A percentile compares a stretch with the other conserved stretches of the same genome.
These are phyloP conservation scores for Hypercompe scribonia DNA, from an alignment of 2,888 invertebrate genomes.

Conservation along the genomic window DNA sequence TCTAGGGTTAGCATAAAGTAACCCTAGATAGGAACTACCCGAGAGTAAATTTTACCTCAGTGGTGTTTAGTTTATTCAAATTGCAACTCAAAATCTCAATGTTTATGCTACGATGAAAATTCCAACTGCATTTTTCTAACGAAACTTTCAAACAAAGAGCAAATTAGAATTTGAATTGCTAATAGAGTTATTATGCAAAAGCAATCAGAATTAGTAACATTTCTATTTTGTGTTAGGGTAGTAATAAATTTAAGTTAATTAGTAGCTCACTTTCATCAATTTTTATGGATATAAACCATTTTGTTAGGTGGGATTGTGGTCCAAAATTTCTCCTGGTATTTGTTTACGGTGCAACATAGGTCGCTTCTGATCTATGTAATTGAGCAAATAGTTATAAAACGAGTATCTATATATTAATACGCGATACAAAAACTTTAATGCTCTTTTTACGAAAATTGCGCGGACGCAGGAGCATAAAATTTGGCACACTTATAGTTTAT, in stretches of 20 bases:
- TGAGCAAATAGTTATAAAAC: not conserved
- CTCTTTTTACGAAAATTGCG: no score
- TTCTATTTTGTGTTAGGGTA: constrained; percentile 1
- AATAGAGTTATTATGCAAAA: constrained; percentile 14
- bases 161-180: constrained; percentile 15
- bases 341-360: not conserved
- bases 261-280: constrained; percentile 7
- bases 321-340: not conserved
- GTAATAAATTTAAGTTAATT: constrained; percentile 20
- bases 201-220: constrained; percentile 12
- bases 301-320: constrained; percentile 1
- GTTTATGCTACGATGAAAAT: not conserved
- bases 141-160: constrained; percentile 4
- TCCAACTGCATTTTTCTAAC: not conserved
- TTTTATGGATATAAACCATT: constrained; percentile 21
- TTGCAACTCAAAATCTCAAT: not conserved
- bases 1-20: no score
- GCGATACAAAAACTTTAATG: no score
- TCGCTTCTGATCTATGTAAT: not conserved
- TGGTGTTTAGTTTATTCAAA: not conserved
- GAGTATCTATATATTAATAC: no score
- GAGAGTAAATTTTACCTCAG: no score
- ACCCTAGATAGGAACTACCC: no score
- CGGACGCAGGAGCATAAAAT: no score
- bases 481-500: no score